phyloP scores from a whole-genome alignment of 2,797 vertebrate genomes.

The Balearica regulorum region DNA sequence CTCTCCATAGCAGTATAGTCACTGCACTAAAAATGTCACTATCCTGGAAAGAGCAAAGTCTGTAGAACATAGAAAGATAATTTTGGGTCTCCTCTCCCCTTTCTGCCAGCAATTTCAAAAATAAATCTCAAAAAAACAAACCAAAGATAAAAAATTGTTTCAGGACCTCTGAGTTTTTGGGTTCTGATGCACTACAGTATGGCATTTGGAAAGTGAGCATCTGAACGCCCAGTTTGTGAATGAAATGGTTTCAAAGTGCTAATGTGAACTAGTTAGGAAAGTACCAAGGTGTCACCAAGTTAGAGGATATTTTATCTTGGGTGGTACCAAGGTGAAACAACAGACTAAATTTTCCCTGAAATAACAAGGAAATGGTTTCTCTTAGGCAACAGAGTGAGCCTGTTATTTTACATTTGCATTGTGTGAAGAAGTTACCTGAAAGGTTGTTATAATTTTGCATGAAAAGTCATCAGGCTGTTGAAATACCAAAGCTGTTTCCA shows the following conservation, averaged over 20 bases:
- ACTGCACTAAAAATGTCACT: background rate
- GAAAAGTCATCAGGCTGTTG: background rate
- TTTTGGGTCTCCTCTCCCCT: background rate
- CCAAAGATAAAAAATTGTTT: background rate
- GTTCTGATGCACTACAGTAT: background rate
- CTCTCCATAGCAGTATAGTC: background rate
- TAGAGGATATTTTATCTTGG: background rate
- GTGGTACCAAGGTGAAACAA: background rate
- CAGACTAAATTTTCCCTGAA: background rate
- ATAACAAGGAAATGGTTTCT: background rate
- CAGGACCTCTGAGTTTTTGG: background rate
- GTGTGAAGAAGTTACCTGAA: background rate
- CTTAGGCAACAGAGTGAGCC: background rate
- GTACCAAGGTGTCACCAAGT: background rate
- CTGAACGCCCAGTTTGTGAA: background rate
- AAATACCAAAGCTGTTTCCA: background rate
- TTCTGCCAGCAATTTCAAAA: background rate
- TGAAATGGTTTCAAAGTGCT: background rate
- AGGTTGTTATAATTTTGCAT: background rate
- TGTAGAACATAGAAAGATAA: background rate
- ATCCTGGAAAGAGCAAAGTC: background rate
- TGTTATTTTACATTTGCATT: background rate
- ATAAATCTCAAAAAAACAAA: background rate
- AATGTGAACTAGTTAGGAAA: background rate
- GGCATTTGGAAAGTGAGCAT: background rate